These are phyloP conservation scores for Nemotelus pantherinus DNA, from an alignment of 2,888 invertebrate genomes.

Conservation along the genomic window DNA sequence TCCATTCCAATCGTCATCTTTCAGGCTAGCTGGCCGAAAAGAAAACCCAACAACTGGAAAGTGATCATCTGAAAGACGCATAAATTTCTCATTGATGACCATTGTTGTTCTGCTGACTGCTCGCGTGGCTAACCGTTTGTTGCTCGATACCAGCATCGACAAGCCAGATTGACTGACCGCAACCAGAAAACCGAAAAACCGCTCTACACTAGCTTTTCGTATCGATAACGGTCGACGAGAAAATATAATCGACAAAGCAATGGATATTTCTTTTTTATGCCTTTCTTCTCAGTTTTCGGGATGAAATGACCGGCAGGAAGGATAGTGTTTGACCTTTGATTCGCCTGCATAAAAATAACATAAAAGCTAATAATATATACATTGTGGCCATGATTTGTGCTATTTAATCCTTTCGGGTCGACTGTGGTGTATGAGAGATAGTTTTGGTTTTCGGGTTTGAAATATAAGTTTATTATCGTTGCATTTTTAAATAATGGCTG, in stretches of 20 bases:
- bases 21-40: not conserved
- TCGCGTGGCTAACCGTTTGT: conserved; percentile 21
- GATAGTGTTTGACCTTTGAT: conserved; percentile 45
- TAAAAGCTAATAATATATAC: conserved; percentile 48
- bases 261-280: conserved; percentile 27
- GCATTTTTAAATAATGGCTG: too few relatives aligned
- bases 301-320: not conserved
- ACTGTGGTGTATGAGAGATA: too few relatives aligned
- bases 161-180: conserved; percentile 34
- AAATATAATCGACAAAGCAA: conserved; percentile 4
- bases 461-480: too few relatives aligned
- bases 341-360: conserved; percentile 48
- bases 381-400: conserved; percentile 45
- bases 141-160: not conserved
- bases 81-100: conserved; percentile 38
- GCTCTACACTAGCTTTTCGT: conserved; percentile 5
- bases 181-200: conserved; percentile 13
- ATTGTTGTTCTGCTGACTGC: not conserved
- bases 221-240: not conserved
- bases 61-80: conserved; percentile 14
- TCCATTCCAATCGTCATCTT: conserved; percentile 1
- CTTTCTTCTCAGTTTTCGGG: conserved; percentile 3
- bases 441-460: too few relatives aligned
- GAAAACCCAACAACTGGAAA: conserved; percentile 3
- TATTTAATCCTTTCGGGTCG: too few relatives aligned